phyloP scores from a whole-genome alignment of 1,140 invertebrate genomes.

The Drosophila ananassae region DNA sequence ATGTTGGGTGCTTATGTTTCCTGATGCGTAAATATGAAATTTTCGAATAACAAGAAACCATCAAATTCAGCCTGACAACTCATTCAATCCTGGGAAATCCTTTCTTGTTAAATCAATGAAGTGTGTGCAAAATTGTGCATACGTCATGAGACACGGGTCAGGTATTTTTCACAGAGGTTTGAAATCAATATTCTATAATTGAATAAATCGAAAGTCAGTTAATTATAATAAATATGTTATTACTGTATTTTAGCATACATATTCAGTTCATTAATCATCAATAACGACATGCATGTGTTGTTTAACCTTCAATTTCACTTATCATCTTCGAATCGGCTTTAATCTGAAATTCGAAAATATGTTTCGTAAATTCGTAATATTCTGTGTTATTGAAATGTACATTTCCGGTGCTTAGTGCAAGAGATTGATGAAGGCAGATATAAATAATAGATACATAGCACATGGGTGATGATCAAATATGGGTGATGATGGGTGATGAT shows the following conservation, averaged over 20 bases:
- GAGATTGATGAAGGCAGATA: conserved; percentile 22
- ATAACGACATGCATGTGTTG: conserved; percentile 9
- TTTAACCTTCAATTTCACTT: conserved; percentile 20
- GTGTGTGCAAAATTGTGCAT: conserved; percentile 33
- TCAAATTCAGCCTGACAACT: conserved; percentile 26
- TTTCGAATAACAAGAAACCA: conserved; percentile 29
- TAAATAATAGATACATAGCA: neutral
- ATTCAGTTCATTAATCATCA: conserved; percentile 16
- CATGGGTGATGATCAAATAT: too few species aligned
- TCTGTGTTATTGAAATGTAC: conserved; percentile 24
- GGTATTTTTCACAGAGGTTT: neutral
- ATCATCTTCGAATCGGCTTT: conserved; percentile 22
- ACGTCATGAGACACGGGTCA: conserved; percentile 24
- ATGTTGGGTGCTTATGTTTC: conserved; percentile 32
- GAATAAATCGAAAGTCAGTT: neutral
- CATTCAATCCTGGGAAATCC: conserved; percentile 2
- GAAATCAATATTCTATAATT: neutral
- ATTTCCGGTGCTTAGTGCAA: conserved; percentile 35
- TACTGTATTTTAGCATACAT: neutral
- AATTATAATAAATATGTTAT: neutral
- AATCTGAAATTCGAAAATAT: conserved; percentile 24
- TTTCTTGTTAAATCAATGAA: conserved; percentile 44
- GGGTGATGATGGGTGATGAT: too few species aligned
- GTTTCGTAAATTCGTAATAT: conserved; percentile 32
- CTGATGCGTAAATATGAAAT: conserved; percentile 39